A percentile compares a stretch with the other conserved stretches of the same genome.
phyloP scores from a whole-genome alignment of 1,140 invertebrate genomes.

The Pantala flavescens region DNA sequence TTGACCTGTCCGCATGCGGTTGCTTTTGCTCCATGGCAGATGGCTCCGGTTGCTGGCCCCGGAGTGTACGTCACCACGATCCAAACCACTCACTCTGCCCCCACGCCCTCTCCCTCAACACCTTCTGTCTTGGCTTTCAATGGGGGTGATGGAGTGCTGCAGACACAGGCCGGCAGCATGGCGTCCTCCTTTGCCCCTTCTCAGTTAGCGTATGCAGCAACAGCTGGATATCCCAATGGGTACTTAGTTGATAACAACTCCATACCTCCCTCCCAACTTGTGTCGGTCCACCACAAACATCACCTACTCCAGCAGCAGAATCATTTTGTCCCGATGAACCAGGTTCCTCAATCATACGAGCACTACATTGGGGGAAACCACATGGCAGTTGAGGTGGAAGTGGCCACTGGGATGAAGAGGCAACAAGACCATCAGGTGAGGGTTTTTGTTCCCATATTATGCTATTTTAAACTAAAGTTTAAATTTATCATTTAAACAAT shows the following conservation, averaged over 20 bases:
- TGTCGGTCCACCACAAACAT: not conserved
- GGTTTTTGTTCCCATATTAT: too few species aligned
- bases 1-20: conserved; percentile 2
- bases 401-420: conserved; percentile 2
- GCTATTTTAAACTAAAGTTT: too few species aligned
- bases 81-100: not conserved
- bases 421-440: not conserved
- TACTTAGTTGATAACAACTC: not conserved
- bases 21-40: not conserved
- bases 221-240: not conserved
- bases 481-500: too few species aligned
- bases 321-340: conserved; percentile 8
- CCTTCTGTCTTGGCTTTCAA: not conserved
- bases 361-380: not conserved
- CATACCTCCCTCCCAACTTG: not conserved
- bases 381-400: not conserved
- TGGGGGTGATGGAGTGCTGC: not conserved
- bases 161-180: not conserved
- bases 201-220: not conserved
- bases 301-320: conserved; percentile 3
- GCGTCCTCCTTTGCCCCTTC: conserved; percentile 1
- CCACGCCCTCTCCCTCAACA: not conserved
- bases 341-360: not conserved
- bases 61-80: not conserved
- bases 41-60: conserved; percentile 4